Percentiles rank a stretch among this genome's conserved stretches.
Conservation (phyloP, 2,888 invertebrate genomes). For the Archips xylosteana region DNA sequence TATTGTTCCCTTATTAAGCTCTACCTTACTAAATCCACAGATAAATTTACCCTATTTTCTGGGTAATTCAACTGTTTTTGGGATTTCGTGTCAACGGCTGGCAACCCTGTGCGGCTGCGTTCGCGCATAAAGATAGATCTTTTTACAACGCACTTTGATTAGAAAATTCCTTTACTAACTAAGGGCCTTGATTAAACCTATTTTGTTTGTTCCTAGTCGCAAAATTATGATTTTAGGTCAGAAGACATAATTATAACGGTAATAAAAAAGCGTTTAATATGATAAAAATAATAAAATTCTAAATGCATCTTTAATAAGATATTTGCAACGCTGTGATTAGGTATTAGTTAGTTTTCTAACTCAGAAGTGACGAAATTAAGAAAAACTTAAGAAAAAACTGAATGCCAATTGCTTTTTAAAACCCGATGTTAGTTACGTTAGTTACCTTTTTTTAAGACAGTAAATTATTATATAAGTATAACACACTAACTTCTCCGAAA, state of each 20-base stretch:
- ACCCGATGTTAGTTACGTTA: no score
- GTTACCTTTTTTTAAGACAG: no score
- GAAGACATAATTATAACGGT: neutral
- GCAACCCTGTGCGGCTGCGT: constrained; percentile 42
- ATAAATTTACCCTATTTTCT: neutral
- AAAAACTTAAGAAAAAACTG: no score
- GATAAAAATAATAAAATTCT: neutral
- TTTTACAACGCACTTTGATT: constrained; percentile 79
- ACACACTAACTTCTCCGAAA: no score
- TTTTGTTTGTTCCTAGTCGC: constrained; percentile 55
- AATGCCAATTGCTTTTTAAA: no score
- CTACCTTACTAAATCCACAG: no score
- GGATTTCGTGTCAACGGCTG: constrained; percentile 33
- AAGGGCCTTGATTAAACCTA: constrained; percentile 71
- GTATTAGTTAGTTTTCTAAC: no score
- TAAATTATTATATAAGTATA: no score
- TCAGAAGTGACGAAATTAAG: no score
- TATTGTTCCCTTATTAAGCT: no score
- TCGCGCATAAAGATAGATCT: constrained; percentile 75
- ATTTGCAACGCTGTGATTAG: no score
- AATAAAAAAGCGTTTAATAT: neutral
- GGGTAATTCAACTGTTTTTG: neutral
- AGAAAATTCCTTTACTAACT: constrained; percentile 82
- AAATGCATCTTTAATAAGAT: no score
- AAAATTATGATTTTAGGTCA: constrained; percentile 44